phyloP scores from a whole-genome alignment of 2,113 vertebrate species.

The Hypomesus transpacificus region DNA sequence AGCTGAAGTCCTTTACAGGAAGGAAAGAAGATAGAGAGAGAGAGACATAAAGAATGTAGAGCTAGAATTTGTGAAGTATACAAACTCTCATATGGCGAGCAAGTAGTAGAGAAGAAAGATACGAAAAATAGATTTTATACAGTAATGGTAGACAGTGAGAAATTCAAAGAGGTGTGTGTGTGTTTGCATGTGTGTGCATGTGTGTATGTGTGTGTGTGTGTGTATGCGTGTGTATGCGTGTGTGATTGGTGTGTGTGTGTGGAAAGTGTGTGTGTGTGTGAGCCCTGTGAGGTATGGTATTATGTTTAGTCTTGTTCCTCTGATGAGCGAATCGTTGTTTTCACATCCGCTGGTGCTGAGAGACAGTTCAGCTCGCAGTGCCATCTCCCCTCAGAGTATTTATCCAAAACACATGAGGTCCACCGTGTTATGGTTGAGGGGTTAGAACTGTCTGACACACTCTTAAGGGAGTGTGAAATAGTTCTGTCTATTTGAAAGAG shows the following conservation, averaged over 20 bases:
- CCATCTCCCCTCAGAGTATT: background rate
- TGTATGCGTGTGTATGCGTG: background rate
- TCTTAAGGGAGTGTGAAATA: background rate
- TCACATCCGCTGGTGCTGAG: conserved; percentile 33
- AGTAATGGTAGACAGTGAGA: background rate
- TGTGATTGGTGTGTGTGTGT: background rate
- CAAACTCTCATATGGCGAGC: background rate
- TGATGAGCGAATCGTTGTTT: conserved; percentile 14
- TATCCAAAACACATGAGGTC: conserved; percentile 22
- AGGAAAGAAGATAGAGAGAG: too few relatives aligned
- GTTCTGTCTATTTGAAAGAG: background rate
- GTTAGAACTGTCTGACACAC: background rate
- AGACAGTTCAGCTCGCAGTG: conserved; percentile 4
- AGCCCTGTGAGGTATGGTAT: conserved; percentile 3
- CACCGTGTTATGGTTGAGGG: conserved; percentile 3
- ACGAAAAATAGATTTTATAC: background rate
- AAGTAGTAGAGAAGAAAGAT: background rate
- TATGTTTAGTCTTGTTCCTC: conserved; percentile 13
- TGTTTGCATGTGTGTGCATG: background rate
- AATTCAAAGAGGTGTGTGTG: background rate
- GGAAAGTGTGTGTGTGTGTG: conserved; percentile 3
- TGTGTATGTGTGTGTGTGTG: background rate
- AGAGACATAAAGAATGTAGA: too few relatives aligned
- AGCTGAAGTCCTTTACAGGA: too few relatives aligned
- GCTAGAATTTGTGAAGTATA: too few relatives aligned